phyloP scores from a whole-genome alignment of 1,140 invertebrate genomes.

The Hermatobates lingyangjiaoensis region DNA sequence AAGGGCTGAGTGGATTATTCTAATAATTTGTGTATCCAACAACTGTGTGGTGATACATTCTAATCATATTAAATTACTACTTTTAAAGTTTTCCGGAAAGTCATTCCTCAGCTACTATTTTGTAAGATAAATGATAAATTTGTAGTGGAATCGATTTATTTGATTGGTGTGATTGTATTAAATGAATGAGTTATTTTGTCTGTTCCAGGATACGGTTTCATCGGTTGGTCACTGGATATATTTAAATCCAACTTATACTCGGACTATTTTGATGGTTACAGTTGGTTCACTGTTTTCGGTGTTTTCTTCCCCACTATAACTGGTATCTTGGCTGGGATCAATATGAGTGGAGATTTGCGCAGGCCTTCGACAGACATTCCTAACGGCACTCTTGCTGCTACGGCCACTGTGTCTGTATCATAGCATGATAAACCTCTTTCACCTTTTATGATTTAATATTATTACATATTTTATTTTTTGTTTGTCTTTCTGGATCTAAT shows the following conservation, averaged over 20 bases:
- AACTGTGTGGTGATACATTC: too few relatives aligned
- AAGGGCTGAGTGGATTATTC: too few relatives aligned
- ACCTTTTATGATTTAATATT: too few relatives aligned
- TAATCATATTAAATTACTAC: too few relatives aligned
- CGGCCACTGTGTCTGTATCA: slow-evolving; percentile 51
- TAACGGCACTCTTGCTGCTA: slow-evolving; percentile 77
- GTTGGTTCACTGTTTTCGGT: slow-evolving; percentile 82
- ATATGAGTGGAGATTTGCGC: slow-evolving; percentile 90
- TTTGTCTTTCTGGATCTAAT: background rate
- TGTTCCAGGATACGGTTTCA: slow-evolving; percentile 53
- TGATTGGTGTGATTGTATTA: too few relatives aligned
- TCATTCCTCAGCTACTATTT: too few relatives aligned
- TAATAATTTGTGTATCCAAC: too few relatives aligned
- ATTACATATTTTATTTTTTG: slow-evolving; percentile 2
- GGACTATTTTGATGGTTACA: slow-evolving; percentile 54
- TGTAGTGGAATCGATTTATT: too few relatives aligned
- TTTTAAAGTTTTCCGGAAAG: too few relatives aligned
- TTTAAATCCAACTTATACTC: slow-evolving; percentile 68
- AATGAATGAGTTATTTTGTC: too few relatives aligned
- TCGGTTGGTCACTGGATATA: slow-evolving; percentile 62
- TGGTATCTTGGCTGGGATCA: slow-evolving; percentile 86
- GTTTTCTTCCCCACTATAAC: slow-evolving; percentile 90
- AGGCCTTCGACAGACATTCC: slow-evolving; percentile 84
- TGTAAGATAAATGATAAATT: too few relatives aligned
- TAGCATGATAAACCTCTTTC: background rate